phyloP scores from a whole-genome alignment of 2,888 invertebrate genomes.

The Chromoteleia sp. region DNA sequence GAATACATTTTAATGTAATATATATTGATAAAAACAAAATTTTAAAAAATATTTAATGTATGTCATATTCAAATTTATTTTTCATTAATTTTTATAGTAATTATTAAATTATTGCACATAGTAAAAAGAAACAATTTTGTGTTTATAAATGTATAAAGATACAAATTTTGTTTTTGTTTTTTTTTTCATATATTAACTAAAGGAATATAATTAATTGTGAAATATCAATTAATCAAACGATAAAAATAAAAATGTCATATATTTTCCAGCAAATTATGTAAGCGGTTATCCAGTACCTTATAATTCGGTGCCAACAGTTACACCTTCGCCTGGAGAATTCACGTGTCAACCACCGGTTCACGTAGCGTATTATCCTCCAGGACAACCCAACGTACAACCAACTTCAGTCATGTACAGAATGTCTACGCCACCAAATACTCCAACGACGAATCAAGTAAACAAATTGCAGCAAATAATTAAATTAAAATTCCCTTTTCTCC shows the following conservation, averaged over 20 bases:
- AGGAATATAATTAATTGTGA: too few species aligned
- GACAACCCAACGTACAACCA: slow-evolving; percentile 81
- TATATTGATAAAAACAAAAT: background rate
- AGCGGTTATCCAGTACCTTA: slow-evolving; percentile 81
- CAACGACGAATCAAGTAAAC: slow-evolving; percentile 81
- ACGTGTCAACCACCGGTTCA: slow-evolving; percentile 82
- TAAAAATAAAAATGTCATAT: slow-evolving; percentile 1
- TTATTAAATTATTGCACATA: too few species aligned
- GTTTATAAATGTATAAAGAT: too few species aligned
- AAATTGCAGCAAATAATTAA: background rate
- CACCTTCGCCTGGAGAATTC: slow-evolving; percentile 79
- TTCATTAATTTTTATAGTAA: too few species aligned
- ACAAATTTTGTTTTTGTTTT: too few species aligned
- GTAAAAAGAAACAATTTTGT: too few species aligned
- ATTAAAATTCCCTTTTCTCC: too few species aligned
- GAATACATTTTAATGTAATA: background rate
- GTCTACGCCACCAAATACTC: slow-evolving; percentile 82
- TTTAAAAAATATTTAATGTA: background rate
- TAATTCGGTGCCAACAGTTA: slow-evolving; percentile 80
- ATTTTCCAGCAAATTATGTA: slow-evolving; percentile 79
- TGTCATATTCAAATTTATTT: slow-evolving; percentile 11
- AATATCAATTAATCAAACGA: too few species aligned
- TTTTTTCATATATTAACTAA: too few species aligned
- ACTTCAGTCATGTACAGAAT: slow-evolving; percentile 82
- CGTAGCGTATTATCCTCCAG: slow-evolving; percentile 81